Conservation (phyloP, 2,888 invertebrate genomes). For the Ophion obscuratus region DNA sequence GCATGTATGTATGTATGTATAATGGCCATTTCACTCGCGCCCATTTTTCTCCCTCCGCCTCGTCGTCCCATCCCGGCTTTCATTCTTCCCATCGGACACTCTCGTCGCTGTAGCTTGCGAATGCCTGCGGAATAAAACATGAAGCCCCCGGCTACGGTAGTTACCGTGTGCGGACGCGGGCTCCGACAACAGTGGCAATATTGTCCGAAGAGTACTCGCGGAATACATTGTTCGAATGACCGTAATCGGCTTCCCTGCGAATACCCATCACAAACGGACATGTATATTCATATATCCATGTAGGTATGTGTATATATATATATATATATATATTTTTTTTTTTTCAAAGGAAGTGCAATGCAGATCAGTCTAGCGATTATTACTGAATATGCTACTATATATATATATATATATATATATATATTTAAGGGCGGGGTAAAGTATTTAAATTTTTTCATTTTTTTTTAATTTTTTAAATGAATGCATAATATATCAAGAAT, state of each 20-base stretch:
- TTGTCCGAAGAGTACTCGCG: slow-evolving; percentile 10
- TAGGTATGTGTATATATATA: background rate
- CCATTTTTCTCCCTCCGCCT: background rate
- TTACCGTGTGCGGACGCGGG: slow-evolving; percentile 15
- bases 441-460: no score
- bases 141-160: slow-evolving; percentile 21
- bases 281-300: background rate
- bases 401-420: no score
- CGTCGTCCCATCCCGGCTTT: background rate
- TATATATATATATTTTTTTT: background rate
- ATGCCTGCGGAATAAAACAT: slow-evolving; percentile 36
- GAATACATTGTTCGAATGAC: slow-evolving; percentile 60
- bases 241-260: slow-evolving; percentile 61
- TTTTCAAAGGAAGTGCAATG: no score
- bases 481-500: no score
- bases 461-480: no score
- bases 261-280: slow-evolving; percentile 51
- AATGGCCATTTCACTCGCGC: slow-evolving; percentile 40
- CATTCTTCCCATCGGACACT: slow-evolving; percentile 16
- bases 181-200: slow-evolving; percentile 33
- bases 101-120: background rate
- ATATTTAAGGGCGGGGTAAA: no score
- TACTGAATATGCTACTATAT: no score
- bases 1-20: no score
- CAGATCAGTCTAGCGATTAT: no score